A percentile compares a stretch with the other conserved stretches of the same genome.
Conservation (phyloP, 2,797 vertebrate species). For the Lerista edwardsae region DNA sequence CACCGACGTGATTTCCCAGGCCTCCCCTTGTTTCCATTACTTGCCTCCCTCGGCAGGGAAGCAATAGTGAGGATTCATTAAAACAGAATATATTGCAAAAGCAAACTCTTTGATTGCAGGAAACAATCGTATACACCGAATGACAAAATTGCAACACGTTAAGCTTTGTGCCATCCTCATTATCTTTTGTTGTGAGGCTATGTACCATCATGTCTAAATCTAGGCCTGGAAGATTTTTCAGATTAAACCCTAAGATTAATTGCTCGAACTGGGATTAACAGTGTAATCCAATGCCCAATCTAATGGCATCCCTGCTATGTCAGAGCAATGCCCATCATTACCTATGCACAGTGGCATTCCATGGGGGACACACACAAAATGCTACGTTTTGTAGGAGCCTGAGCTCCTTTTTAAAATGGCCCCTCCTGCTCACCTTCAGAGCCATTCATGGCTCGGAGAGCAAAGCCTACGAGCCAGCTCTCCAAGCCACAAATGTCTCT, state of each 20-base stretch:
- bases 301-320: too few relatives aligned
- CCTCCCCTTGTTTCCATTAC: conserved; percentile 22
- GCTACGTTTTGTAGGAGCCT: too few relatives aligned
- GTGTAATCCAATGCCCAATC: too few relatives aligned
- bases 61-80: background rate
- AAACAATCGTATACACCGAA: background rate
- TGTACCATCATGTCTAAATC: too few relatives aligned
- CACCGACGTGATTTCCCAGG: background rate
- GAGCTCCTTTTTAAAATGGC: too few relatives aligned
- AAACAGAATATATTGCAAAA: background rate
- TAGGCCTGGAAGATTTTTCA: background rate
- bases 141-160: background rate
- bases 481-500: too few relatives aligned
- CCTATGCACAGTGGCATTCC: too few relatives aligned
- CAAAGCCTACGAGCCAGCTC: too few relatives aligned
- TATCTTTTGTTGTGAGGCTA: background rate
- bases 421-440: too few relatives aligned
- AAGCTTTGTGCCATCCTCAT: background rate
- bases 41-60: conserved; percentile 1
- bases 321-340: too few relatives aligned
- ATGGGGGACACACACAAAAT: too few relatives aligned
- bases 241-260: background rate
- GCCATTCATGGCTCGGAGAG: too few relatives aligned
- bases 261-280: background rate
- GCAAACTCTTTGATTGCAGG: background rate